Conservation (phyloP, 2,888 invertebrate genomes). For the Antheraea yamamai region DNA sequence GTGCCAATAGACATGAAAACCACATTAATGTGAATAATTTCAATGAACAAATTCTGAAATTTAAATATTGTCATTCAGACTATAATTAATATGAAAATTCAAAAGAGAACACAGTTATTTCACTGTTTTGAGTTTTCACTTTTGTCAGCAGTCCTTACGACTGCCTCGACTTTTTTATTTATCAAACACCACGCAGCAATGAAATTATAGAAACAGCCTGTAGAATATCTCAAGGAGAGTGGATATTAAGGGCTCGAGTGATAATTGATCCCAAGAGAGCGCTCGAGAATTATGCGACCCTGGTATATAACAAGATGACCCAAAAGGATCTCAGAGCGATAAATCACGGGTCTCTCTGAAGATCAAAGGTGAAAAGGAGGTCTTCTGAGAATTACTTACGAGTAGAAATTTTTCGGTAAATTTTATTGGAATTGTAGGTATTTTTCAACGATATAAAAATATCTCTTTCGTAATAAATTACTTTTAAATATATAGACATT, state of each 20-base stretch:
- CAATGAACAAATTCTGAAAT: too few relatives aligned
- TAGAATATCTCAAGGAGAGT: background rate
- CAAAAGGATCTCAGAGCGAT: slow-evolving; percentile 7
- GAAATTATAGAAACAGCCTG: background rate
- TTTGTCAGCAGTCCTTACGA: too few relatives aligned
- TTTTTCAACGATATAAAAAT: background rate
- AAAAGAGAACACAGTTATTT: too few relatives aligned
- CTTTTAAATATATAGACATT: too few relatives aligned
- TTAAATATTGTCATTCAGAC: too few relatives aligned
- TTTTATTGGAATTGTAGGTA: background rate
- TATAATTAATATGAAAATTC: too few relatives aligned
- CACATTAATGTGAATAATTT: too few relatives aligned
- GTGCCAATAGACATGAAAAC: too few relatives aligned
- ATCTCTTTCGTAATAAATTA: background rate
- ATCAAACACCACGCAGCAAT: too few relatives aligned
- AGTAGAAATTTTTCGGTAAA: background rate
- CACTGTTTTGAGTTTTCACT: too few relatives aligned
- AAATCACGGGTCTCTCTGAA: background rate
- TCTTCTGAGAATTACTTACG: slow-evolving; percentile 3
- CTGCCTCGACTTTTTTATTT: too few relatives aligned
- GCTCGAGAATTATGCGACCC: background rate
- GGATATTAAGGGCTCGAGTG: slow-evolving; percentile 6
- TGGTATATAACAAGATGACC: slow-evolving; percentile 1
- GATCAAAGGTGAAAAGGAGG: background rate
- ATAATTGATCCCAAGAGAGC: slow-evolving; percentile 1